Base-by-base conservation (phyloP, 1,140 invertebrate species). In the Micrasema minimum region DNA sequence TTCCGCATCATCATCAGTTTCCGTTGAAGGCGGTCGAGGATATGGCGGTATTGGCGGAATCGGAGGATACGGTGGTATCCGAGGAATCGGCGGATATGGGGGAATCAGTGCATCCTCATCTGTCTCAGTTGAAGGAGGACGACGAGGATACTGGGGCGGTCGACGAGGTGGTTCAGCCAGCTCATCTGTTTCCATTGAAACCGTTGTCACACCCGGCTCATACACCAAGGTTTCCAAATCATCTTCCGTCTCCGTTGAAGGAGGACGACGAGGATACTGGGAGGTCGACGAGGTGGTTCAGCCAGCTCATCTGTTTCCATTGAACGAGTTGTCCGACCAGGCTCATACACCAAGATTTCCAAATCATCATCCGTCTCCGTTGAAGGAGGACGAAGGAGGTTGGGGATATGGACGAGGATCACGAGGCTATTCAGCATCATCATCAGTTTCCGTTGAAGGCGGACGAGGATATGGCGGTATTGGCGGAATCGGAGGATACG, bases 361-460 rank as follows among this genome's bases (percentile, higher is more conserved):
- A 16, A 23, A 51, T 66, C 62, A n/a, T 31, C 23, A 12, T 66
- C 62, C 0, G 23, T 35, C 14, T 66, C 62, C 31, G n/a, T 37
- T 20, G 61, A 65, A 50, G 61, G 61, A 26, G 43, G 43, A n/a
- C 41, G 35, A 11, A n/a, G n/a, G n/a, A n/a, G n/a, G n/a, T n/a
- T n/a, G n/a, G n/a, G n/a, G n/a, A n/a, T n/a, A n/a, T n/a, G 6
- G 37, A 9, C 16, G 16, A 5, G 45, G 51, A 41, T 20, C 35
- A 38, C 18, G 37, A 12, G 57, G 35, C 10, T 37, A 43, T n/a
- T n/a, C n/a, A n/a, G n/a, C n/a, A n/a, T n/a, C n/a, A n/a, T n/a
- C n/a, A n/a, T n/a, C n/a, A n/a, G n/a, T n/a, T n/a, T n/a, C n/a
- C 18, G 35, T 14, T 1, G 31, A 7, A 7, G 57, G 59, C 31